These are phyloP conservation scores for Delphinapterus leucas DNA, from an alignment of 2,113 vertebrate species.

Conservation along the genomic window DNA sequence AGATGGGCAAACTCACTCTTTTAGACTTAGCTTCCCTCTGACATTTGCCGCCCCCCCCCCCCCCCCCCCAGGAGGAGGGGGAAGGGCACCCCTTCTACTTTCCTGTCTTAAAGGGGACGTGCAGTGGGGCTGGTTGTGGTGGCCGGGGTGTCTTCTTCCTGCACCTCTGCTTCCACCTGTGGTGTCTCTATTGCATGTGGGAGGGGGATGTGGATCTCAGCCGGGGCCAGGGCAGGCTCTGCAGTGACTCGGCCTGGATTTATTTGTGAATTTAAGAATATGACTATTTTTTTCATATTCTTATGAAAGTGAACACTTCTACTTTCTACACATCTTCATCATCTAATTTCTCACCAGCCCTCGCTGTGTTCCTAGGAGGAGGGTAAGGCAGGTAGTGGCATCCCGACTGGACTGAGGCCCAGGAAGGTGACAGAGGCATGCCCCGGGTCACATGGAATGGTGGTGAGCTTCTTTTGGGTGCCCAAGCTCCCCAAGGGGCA, in stretches of 20 bases:
- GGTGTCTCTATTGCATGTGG: background rate
- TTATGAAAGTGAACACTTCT: background rate
- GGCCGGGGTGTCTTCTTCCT: background rate
- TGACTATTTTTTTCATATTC: background rate
- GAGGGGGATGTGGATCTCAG: background rate
- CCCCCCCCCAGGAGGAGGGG: accelerated
- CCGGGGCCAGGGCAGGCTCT: background rate
- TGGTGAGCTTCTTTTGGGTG: background rate
- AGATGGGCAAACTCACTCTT: background rate
- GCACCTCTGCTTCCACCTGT: background rate
- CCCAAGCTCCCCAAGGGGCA: background rate
- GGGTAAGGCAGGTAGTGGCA: background rate
- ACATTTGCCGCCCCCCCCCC: background rate
- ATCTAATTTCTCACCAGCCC: background rate
- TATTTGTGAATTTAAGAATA: background rate
- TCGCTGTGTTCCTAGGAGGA: background rate
- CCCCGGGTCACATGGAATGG: background rate
- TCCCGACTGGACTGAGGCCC: background rate
- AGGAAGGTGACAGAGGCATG: background rate
- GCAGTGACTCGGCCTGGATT: background rate
- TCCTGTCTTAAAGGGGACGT: background rate
- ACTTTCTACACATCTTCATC: background rate
- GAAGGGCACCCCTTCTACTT: no score
- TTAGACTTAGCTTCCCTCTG: background rate
- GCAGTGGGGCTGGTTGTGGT: accelerated